Conservation (phyloP, 2,888 invertebrate species). For the Pterobdella sp. region DNA sequence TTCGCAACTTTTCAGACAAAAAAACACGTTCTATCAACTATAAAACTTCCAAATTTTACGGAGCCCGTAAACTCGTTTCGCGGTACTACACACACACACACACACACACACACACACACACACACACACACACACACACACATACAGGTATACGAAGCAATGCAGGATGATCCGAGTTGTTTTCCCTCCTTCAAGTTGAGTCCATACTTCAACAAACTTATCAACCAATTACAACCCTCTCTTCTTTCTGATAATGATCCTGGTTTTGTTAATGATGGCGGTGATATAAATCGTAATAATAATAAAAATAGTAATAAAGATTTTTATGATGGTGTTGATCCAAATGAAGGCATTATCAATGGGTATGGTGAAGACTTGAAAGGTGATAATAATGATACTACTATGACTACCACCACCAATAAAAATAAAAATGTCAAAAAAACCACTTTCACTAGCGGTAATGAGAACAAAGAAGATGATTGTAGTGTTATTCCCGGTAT, state of each 20-base stretch:
- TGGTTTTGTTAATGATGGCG: neutral
- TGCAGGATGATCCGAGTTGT: slow-evolving; percentile 54
- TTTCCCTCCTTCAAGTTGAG: slow-evolving; percentile 60
- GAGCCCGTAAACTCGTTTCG: too few relatives aligned
- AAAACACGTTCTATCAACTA: too few relatives aligned
- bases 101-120: neutral
- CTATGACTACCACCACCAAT: slow-evolving; percentile 13
- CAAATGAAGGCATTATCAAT: neutral
- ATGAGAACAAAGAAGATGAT: too few relatives aligned
- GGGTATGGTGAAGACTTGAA: neutral
- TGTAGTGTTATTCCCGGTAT: too few relatives aligned
- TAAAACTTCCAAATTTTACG: too few relatives aligned
- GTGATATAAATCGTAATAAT: neutral
- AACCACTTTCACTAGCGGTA: neutral
- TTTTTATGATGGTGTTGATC: neutral
- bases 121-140: slow-evolving; percentile 29
- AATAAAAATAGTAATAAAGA: neutral
- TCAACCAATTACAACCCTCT: slow-evolving; percentile 62
- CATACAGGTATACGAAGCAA: slow-evolving; percentile 48
- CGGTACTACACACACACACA: neutral
- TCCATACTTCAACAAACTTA: slow-evolving; percentile 62
- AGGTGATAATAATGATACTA: neutral
- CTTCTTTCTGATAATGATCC: neutral
- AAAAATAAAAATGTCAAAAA: neutral
- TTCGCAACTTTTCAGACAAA: too few relatives aligned